These are phyloP conservation scores for Nemapogon koenigi DNA, from an alignment of 2,888 invertebrate species.

Conservation along the genomic window DNA sequence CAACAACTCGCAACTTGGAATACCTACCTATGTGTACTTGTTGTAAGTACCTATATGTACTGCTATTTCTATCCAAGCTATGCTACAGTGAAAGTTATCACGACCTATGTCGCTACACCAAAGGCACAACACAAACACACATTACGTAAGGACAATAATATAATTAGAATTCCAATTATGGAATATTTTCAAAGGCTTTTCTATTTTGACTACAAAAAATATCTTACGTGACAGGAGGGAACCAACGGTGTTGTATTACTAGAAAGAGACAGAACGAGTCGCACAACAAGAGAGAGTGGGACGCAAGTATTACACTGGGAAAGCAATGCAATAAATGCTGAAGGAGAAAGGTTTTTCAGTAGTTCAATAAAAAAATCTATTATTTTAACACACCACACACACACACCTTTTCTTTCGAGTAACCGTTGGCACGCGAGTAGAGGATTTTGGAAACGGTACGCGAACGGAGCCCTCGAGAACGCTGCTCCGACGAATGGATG, in stretches of 20 bases:
- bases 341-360: conserved; percentile 36
- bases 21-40: conserved; percentile 55
- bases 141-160: background rate
- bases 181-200: conserved; percentile 34
- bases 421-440: conserved; percentile 59
- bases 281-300: conserved; percentile 23
- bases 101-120: conserved; percentile 44
- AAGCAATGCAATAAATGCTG: conserved; percentile 64
- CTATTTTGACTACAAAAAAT: conserved; percentile 50
- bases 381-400: conserved; percentile 24
- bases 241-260: conserved; percentile 66
- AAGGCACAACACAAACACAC: conserved; percentile 27
- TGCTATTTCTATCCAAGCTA: conserved; percentile 1
- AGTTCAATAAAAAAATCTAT: conserved; percentile 26
- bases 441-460: conserved; percentile 53
- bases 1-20: conserved; percentile 43
- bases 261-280: conserved; percentile 51
- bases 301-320: conserved; percentile 40
- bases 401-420: conserved; percentile 54
- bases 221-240: conserved; percentile 65
- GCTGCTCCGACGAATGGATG: conserved; percentile 65
- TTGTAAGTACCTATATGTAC: conserved; percentile 3
- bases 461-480: conserved; percentile 60
- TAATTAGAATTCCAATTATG: conserved; percentile 16
- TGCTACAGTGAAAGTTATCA: conserved; percentile 61